Conservation (phyloP, 2,113 vertebrate species). For the Chrysochloris asiatica region DNA sequence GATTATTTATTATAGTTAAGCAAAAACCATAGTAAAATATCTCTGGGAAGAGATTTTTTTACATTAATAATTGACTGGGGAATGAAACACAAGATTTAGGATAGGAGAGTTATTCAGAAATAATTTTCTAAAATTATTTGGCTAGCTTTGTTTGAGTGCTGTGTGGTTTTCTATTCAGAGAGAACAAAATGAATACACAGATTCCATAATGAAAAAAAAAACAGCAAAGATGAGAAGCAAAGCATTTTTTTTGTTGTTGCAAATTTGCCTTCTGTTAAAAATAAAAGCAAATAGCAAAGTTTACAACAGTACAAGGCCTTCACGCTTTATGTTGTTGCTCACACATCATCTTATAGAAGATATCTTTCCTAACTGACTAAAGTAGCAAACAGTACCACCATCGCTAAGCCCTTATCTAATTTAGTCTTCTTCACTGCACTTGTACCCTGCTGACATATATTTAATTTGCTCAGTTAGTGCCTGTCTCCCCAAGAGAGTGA, state of each 20-base stretch:
- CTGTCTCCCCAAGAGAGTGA: background rate
- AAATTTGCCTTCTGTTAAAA: background rate
- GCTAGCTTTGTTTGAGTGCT: background rate
- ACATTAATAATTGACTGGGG: background rate
- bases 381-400: background rate
- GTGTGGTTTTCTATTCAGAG: background rate
- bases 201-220: background rate
- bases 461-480: background rate
- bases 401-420: background rate
- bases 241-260: background rate
- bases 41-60: background rate
- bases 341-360: background rate
- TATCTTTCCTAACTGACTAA: background rate
- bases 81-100: background rate
- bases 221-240: conserved; percentile 11
- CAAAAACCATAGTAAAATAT: background rate
- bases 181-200: background rate
- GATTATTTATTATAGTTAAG: background rate
- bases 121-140: background rate
- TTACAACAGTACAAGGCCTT: background rate
- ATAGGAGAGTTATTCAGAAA: background rate
- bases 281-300: background rate
- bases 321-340: background rate
- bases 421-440: background rate
- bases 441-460: no score